These are phyloP conservation scores for Rhaphigaster nebulosa DNA, from an alignment of 2,888 invertebrate genomes.

Conservation along the genomic window DNA sequence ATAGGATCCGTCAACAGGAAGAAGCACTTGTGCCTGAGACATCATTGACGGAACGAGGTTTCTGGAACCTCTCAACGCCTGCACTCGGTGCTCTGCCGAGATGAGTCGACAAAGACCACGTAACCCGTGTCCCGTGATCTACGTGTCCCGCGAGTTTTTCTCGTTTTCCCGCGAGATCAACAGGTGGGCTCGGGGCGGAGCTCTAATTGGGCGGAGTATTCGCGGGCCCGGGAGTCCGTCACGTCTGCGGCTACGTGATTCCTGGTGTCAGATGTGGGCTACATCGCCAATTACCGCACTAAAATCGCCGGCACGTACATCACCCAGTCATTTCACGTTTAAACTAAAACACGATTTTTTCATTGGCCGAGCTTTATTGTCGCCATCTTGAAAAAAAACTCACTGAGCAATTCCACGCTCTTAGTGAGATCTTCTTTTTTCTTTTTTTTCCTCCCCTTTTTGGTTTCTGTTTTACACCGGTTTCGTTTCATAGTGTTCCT, in stretches of 20 bases:
- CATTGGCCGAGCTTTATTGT: conserved; percentile 27
- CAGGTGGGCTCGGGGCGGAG: neutral
- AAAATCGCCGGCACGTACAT: conserved; percentile 37
- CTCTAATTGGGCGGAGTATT: conserved; percentile 42
- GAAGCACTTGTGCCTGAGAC: neutral
- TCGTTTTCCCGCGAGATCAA: conserved; percentile 47
- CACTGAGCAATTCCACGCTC: conserved; percentile 48
- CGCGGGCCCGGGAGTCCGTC: conserved; percentile 49
- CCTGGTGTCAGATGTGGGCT: conserved; percentile 1
- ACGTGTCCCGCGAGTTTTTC: conserved; percentile 34
- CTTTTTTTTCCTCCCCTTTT: neutral
- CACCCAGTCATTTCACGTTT: conserved; percentile 46
- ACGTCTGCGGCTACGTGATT: conserved; percentile 33
- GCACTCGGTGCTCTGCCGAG: neutral
- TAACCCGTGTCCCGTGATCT: conserved; percentile 20
- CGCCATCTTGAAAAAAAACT: conserved; percentile 43
- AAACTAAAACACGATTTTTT: conserved; percentile 32
- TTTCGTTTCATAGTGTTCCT: conserved; percentile 24
- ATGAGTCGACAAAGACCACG: conserved; percentile 34
- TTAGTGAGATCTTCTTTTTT: neutral
- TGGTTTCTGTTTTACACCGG: conserved; percentile 11
- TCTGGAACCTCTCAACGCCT: neutral
- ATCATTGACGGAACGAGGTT: neutral
- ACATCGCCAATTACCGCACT: conserved; percentile 44
- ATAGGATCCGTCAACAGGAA: neutral